Percentiles rank a stretch among this genome's conserved stretches.
Conservation (phyloP, 2,113 vertebrate genomes). For the Cairina moschata region DNA sequence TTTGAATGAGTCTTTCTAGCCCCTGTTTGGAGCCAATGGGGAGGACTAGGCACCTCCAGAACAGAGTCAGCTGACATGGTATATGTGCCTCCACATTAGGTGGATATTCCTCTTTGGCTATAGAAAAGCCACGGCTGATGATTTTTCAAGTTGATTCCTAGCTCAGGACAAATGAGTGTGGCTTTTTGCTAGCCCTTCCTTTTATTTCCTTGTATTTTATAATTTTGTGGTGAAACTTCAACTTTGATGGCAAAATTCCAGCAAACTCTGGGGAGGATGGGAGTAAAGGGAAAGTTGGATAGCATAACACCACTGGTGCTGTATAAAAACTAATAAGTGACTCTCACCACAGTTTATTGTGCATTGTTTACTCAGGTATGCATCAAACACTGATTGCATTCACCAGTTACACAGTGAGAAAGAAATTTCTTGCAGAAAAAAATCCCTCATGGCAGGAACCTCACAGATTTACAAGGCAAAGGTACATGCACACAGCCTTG, state of each 20-base stretch:
- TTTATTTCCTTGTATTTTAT: background rate
- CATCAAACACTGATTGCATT: slow-evolving; percentile 6
- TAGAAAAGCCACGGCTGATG: background rate
- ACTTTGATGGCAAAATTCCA: background rate
- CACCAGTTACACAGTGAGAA: background rate
- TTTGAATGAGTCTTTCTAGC: background rate
- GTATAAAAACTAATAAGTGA: background rate
- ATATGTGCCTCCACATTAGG: background rate
- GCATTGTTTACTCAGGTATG: background rate
- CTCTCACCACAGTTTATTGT: background rate
- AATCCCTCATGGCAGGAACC: background rate
- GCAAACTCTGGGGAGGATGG: background rate
- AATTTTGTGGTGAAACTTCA: background rate
- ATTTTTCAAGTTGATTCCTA: background rate
- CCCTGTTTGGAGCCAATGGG: background rate
- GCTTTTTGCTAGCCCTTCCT: background rate
- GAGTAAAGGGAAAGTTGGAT: background rate
- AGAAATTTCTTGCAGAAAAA: background rate
- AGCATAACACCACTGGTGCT: background rate
- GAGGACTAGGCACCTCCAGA: background rate
- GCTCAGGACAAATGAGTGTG: background rate
- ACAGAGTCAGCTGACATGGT: background rate
- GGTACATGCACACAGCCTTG: background rate
- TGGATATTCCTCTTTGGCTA: background rate
- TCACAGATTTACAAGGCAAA: background rate